phyloP scores from a whole-genome alignment of 53 echinoderm and acorn worm species.

The Paracentrotus lividus region DNA sequence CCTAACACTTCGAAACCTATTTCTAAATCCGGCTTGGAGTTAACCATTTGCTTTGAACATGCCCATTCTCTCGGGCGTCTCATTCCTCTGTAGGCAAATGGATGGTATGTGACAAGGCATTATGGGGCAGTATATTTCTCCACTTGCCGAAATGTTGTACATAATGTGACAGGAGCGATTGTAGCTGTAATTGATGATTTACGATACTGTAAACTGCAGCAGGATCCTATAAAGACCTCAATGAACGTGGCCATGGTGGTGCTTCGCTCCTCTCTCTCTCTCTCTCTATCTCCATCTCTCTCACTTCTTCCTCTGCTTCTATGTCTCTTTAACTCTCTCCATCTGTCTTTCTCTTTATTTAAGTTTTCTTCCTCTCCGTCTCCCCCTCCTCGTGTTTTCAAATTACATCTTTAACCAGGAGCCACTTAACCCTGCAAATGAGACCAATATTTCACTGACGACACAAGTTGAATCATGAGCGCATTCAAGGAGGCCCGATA shows the following conservation, averaged over 20 bases:
- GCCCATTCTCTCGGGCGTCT: conserved; percentile 23
- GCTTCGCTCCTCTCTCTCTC: neutral
- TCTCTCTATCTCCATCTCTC: neutral
- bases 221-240: conserved; percentile 21
- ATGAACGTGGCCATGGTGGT: conserved; percentile 15
- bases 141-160: conserved; percentile 44
- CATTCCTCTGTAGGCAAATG: neutral
- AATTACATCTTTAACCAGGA: conserved; percentile 56
- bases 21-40: neutral
- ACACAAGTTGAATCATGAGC: neutral
- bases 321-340: too few species aligned
- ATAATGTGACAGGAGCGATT: conserved; percentile 62
- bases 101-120: neutral
- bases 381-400: too few species aligned
- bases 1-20: neutral
- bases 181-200: conserved; percentile 62
- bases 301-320: too few species aligned
- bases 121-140: conserved; percentile 20
- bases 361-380: too few species aligned
- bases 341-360: too few species aligned
- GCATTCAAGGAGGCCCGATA: neutral
- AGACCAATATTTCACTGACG: conserved; percentile 62
- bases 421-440: conserved; percentile 67
- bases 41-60: conserved; percentile 15
- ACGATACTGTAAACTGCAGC: conserved; percentile 61